phyloP scores from a whole-genome alignment of 2,113 vertebrate genomes.

The Gambusia holbrooki region DNA sequence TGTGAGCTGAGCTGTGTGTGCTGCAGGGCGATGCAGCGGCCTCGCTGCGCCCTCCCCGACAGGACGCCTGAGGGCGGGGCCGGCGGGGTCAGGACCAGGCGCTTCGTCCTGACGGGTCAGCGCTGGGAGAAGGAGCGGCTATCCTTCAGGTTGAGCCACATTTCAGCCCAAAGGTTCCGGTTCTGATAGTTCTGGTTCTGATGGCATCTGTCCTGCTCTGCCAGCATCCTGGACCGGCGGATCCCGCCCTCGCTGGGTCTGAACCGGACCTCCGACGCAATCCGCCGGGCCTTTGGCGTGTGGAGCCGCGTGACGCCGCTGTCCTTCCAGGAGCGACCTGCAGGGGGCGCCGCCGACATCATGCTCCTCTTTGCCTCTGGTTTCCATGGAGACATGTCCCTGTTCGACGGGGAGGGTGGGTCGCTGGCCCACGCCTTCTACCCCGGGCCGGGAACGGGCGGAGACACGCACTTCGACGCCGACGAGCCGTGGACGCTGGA shows the following conservation, averaged over 20 bases:
- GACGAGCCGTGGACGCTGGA: conserved; percentile 96
- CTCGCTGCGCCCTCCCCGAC: conserved; percentile 92
- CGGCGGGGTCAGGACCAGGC: conserved; percentile 82
- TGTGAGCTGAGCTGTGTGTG: neutral
- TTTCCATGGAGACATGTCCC: conserved; percentile 96
- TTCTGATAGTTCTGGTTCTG: neutral
- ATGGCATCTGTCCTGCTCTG: neutral
- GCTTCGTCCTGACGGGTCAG: conserved; percentile 88
- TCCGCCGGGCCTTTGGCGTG: conserved; percentile 87
- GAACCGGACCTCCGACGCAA: conserved; percentile 77
- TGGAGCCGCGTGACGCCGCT: conserved; percentile 90
- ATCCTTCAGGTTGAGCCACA: conserved; percentile 86
- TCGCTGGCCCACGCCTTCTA: conserved; percentile 97
- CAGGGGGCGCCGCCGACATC: conserved; percentile 84
- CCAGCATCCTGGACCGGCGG: conserved; percentile 91
- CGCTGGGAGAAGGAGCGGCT: conserved; percentile 88
- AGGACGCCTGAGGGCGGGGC: conserved; percentile 78
- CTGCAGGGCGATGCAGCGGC: conserved; percentile 90
- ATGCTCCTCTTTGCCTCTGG: conserved; percentile 94
- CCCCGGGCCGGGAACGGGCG: conserved; percentile 92
- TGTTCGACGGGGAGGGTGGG: conserved; percentile 93
- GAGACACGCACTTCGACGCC: conserved; percentile 93
- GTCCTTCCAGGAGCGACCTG: conserved; percentile 87
- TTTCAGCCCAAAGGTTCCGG: neutral
- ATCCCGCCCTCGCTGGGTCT: conserved; percentile 79